Conservation (phyloP, 2,888 invertebrate genomes). For the Iselma pallidipennis region DNA sequence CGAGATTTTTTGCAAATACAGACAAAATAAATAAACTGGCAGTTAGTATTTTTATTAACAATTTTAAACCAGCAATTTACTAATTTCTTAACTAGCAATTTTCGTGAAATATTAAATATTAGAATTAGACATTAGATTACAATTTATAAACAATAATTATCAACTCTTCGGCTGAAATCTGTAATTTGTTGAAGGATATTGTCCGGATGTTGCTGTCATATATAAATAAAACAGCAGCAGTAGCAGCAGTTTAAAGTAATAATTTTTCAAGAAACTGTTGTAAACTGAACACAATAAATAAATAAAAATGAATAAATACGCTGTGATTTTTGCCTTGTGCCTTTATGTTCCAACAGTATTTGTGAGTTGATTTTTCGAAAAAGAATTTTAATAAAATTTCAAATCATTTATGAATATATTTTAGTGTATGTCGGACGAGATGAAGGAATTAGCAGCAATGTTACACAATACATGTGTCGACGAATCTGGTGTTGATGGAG, state of each 20-base stretch:
- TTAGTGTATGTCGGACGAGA: not conserved
- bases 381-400: not conserved
- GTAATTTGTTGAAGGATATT: not conserved
- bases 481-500: not conserved
- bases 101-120: too few relatives aligned
- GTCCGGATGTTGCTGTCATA: not conserved
- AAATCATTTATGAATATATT: too few relatives aligned
- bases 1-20: too few relatives aligned
- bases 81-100: too few relatives aligned
- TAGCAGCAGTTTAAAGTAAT: not conserved
- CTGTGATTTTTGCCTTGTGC: not conserved
- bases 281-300: not conserved
- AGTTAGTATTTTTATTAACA: too few relatives aligned
- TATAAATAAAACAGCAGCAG: not conserved
- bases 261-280: not conserved
- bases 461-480: not conserved
- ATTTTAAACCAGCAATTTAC: too few relatives aligned
- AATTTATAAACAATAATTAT: not conserved
- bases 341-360: not conserved
- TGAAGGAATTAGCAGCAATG: not conserved
- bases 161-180: not conserved
- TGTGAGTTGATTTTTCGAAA: not conserved
- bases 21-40: too few relatives aligned
- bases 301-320: not conserved
- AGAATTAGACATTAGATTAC: too few relatives aligned